Percentiles rank a stretch among this genome's conserved stretches.
phyloP scores from a whole-genome alignment of 2,888 invertebrate genomes.

The Melolontha melolontha region DNA sequence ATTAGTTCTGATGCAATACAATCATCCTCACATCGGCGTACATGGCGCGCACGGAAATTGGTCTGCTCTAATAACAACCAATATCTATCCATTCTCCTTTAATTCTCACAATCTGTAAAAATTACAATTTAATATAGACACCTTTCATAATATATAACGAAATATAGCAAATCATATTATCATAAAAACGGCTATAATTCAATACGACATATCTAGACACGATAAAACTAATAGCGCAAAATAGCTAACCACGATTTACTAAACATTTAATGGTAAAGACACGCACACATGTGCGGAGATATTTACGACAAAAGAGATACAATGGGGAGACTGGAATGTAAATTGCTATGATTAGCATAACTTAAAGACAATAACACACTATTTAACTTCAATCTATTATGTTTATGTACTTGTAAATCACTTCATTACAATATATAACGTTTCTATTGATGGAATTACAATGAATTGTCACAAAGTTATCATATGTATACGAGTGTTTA shows the following conservation, averaged over 20 bases:
- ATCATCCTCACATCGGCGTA: no score
- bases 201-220: conserved; percentile 4
- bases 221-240: conserved; percentile 15
- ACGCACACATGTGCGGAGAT: conserved; percentile 13
- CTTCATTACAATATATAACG: conserved; percentile 10
- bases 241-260: conserved; percentile 14
- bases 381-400: conserved; percentile 25
- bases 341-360: conserved; percentile 25
- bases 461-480: no score
- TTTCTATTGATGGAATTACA: conserved; percentile 10
- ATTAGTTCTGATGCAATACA: no score
- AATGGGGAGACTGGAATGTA: conserved; percentile 21
- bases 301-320: conserved; percentile 15
- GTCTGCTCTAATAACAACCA: no score
- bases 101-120: no score
- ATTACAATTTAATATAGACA: no score
- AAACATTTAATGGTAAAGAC: conserved; percentile 6
- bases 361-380: conserved; percentile 23
- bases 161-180: background rate
- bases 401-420: conserved; percentile 25
- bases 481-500: background rate
- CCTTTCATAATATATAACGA: no score
- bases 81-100: no score
- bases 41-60: no score
- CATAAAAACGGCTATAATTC: background rate